A percentile compares a stretch with the other conserved stretches of the same genome.
These are phyloP conservation scores for Sebastiscus albofasciatus DNA, from an alignment of 2,797 vertebrate genomes.

Conservation along the genomic window DNA sequence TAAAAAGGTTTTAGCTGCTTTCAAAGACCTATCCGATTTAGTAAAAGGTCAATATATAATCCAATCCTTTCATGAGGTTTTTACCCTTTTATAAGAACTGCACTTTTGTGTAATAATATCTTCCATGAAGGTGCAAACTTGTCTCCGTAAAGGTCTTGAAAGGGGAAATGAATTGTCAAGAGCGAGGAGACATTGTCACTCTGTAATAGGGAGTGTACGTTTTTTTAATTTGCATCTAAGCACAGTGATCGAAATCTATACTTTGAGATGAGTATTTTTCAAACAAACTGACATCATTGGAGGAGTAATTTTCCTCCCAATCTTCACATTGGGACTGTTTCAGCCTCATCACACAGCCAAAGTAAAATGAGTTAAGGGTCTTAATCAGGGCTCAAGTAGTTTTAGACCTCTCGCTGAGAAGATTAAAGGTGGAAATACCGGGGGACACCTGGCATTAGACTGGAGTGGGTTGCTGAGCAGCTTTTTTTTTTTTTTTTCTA, in stretches of 20 bases:
- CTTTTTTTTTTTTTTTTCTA: slow-evolving; percentile 36
- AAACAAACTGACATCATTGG: slow-evolving; percentile 23
- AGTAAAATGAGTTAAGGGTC: slow-evolving; percentile 61
- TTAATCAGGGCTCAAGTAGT: slow-evolving; percentile 69
- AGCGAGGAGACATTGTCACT: not conserved
- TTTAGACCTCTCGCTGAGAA: slow-evolving; percentile 56
- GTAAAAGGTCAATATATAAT: slow-evolving; percentile 66
- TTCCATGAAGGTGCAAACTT: slow-evolving; percentile 23
- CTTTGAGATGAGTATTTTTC: slow-evolving; percentile 23
- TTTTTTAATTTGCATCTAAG: slow-evolving; percentile 27
- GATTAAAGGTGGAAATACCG: slow-evolving; percentile 69
- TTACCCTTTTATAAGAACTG: slow-evolving; percentile 27
- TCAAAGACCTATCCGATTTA: slow-evolving; percentile 54
- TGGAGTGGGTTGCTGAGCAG: slow-evolving; percentile 24
- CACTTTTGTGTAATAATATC: slow-evolving; percentile 44
- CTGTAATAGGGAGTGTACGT: not conserved
- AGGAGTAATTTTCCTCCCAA: slow-evolving; percentile 32
- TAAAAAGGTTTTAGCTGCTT: slow-evolving; percentile 57
- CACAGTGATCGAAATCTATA: slow-evolving; percentile 10
- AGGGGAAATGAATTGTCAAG: slow-evolving; percentile 27
- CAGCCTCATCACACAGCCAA: slow-evolving; percentile 61
- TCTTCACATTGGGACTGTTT: slow-evolving; percentile 40
- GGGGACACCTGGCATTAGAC: slow-evolving; percentile 59
- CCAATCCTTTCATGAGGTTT: slow-evolving; percentile 50
- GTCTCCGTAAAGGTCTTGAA: slow-evolving; percentile 25